Conservation (phyloP, 1,140 invertebrate genomes). For the Melanaphis sacchari region DNA sequence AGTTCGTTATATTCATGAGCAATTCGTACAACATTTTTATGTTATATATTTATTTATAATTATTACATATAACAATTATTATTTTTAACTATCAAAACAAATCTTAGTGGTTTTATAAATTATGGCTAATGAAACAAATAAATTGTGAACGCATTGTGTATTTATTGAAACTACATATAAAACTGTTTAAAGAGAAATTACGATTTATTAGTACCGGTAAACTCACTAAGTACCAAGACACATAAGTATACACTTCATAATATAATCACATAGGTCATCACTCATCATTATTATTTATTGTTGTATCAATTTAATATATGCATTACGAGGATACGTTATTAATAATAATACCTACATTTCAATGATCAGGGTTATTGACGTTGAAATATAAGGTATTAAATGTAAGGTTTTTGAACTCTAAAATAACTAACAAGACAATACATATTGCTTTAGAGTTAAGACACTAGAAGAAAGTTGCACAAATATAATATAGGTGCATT, state of each 20-base stretch:
- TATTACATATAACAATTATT: background rate
- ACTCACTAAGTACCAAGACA: background rate
- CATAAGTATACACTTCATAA: background rate
- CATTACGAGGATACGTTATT: background rate
- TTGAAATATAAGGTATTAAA: background rate
- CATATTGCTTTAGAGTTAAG: background rate
- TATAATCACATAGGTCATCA: too few relatives aligned
- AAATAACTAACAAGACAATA: conserved; percentile 38
- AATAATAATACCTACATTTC: conserved; percentile 6
- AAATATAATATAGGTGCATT: conserved; percentile 30
- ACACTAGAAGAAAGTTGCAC: conserved; percentile 22
- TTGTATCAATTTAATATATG: background rate
- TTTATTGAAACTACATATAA: background rate
- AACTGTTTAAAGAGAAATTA: background rate
- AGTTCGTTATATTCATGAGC: background rate
- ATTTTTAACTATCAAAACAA: background rate
- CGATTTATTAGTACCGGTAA: background rate
- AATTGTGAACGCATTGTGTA: background rate
- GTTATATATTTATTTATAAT: background rate
- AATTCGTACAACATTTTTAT: background rate
- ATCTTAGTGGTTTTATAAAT: background rate
- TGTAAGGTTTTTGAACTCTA: conserved; percentile 47
- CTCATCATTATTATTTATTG: background rate
- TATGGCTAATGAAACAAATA: background rate
- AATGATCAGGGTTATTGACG: conserved; percentile 37